Percentiles rank a stretch among this genome's conserved stretches.
Evolutionary conservation across 2,113 vertebrate species (phyloP).

Genomic region (Balaeniceps rex): DNA sequence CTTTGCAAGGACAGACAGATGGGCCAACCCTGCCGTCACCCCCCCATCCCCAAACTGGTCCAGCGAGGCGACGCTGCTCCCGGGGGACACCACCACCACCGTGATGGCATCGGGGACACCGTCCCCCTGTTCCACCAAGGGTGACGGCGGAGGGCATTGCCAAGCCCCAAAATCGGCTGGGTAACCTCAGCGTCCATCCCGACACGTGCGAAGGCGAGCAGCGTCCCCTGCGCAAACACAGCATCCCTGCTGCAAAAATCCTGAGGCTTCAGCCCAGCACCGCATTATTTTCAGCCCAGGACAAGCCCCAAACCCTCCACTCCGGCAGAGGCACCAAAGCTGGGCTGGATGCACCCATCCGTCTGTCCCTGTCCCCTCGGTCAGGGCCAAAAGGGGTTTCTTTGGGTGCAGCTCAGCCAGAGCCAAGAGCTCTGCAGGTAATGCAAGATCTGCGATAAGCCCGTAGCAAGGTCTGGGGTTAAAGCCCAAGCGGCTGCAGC

Average conservation of each 20-base stretch:
- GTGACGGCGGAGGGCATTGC: background rate
- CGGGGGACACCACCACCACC: background rate
- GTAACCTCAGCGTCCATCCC: background rate
- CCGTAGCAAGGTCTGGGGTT: background rate
- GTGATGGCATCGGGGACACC: fast-evolving
- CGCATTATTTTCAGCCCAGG: fast-evolving
- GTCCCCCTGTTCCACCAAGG: background rate
- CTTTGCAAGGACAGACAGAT: background rate
- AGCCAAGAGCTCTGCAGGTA: background rate
- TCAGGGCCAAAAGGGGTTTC: background rate
- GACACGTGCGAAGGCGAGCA: fast-evolving
- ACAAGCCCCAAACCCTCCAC: background rate
- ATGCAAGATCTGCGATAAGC: fast-evolving
- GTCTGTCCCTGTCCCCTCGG: background rate
- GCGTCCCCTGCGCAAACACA: fast-evolving
- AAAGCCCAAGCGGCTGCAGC: fast-evolving
- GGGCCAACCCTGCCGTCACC: fast-evolving
- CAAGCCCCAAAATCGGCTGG: background rate
- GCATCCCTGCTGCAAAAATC: background rate
- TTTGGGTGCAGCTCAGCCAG: background rate
- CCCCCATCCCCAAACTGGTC: fast-evolving
- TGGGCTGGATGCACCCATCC: fast-evolving
- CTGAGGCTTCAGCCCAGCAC: fast-evolving
- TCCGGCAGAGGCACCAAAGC: fast-evolving
- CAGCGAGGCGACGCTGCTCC: background rate